Base-by-base conservation (phyloP, 2,888 invertebrate genomes). In the Macaria notata region DNA sequence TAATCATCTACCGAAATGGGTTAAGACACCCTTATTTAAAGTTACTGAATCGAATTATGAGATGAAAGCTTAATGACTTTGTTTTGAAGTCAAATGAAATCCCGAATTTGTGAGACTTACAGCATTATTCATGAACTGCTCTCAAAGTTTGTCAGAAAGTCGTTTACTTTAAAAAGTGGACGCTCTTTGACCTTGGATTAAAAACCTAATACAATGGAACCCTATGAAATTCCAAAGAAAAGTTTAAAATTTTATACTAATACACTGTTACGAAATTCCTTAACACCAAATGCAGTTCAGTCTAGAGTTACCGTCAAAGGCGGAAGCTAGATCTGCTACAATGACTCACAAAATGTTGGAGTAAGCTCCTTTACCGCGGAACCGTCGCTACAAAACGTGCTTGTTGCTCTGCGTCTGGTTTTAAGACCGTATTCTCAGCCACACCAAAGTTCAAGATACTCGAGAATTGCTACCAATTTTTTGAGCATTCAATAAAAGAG, bases 331-430 rank as follows among this genome's bases (percentile, higher is more conserved):
- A 63, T 64, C 62, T 66, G 63, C 61, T 38, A 63, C 63, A 63
- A 66, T 70, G 70, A 70, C 69, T 72, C 62, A 59, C 51, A 64
- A 67, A 68, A 54, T 51, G 61, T 68, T 62, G 64, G 65, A 62
- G 61, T 72, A 75, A 76, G 69, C 73, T 68, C 49, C 65, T 70
- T 71, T 69, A 66, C 65, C 61, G 68, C 68, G 72, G 65, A 68
- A 66, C 62, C 69, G 67, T 70, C 67, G 70, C 63, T 63, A 60
- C 64, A 41, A 64, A 60, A 75, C 75, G 79, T 78, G 79, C 74
- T 70, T 69, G 72, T 67, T 70, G 69, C 68, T 57, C 54, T 63
- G 65, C 56, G 68, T 45, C 58, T 47, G 62, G 72, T 65, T 66
- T 76, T 73, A 70, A 62, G 36, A 46, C 48, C 62, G 62, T 63